A percentile compares a stretch with the other conserved stretches of the same genome.
Evolutionary conservation across 2,888 invertebrate species (phyloP).

Genomic region (Oscheius sp.): DNA sequence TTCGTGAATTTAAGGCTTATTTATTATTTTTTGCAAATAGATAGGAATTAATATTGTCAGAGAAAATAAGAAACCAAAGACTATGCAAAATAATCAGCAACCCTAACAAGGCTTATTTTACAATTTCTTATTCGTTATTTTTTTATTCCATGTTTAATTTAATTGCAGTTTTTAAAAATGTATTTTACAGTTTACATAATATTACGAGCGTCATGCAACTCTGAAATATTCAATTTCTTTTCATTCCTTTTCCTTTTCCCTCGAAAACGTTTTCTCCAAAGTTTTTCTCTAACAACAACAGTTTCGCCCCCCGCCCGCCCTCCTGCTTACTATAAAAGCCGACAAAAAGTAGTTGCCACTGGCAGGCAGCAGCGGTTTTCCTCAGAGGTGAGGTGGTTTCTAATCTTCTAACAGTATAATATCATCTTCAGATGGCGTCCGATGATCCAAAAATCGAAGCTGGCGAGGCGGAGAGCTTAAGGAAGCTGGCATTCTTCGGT

Average conservation of each 20-base stretch:
- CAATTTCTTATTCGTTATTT: no score
- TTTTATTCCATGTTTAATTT: no score
- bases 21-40: no score
- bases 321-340: slow-evolving; percentile 20
- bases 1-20: no score
- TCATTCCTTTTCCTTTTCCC: not conserved
- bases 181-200: no score
- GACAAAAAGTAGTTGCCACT: slow-evolving; percentile 9
- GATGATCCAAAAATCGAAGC: slow-evolving; percentile 28
- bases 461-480: slow-evolving; percentile 22
- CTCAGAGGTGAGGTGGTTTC: slow-evolving; percentile 9
- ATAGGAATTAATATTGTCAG: no score
- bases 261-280: not conserved
- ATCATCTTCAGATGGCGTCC: slow-evolving; percentile 21
- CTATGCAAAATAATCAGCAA: no score
- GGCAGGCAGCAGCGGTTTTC: slow-evolving; percentile 13
- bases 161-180: no score
- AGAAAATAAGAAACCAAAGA: no score
- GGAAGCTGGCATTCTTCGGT: slow-evolving; percentile 32
- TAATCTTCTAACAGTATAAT: not conserved
- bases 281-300: slow-evolving; percentile 17
- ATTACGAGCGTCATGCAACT: no score
- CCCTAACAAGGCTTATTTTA: no score
- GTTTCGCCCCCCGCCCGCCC: slow-evolving; percentile 17
- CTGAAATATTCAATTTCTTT: no score